Conservation (phyloP, 2,888 invertebrate species). For the Norana najaformis region DNA sequence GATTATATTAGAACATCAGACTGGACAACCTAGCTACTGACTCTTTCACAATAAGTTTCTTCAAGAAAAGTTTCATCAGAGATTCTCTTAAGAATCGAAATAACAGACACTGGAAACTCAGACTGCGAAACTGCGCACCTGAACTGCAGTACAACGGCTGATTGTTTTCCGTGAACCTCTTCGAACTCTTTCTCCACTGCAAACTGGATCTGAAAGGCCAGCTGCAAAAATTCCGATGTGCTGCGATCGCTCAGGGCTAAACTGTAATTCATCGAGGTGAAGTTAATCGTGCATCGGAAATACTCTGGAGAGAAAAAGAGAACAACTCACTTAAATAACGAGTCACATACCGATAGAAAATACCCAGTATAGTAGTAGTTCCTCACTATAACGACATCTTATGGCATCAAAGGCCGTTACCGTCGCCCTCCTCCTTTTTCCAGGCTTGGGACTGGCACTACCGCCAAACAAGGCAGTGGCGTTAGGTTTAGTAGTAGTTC, state of each 20-base stretch:
- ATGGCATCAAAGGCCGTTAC: too few relatives aligned
- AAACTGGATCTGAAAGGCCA: constrained; percentile 69
- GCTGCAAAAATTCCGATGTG: constrained; percentile 68
- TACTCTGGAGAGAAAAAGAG: constrained; percentile 21
- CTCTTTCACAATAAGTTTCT: neutral
- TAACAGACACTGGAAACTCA: neutral
- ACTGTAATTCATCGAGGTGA: constrained; percentile 69
- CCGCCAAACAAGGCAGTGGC: too few relatives aligned
- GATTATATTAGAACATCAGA: neutral
- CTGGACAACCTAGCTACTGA: neutral
- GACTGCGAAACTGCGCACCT: constrained; percentile 67
- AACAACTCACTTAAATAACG: neutral
- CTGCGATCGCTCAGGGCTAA: constrained; percentile 69
- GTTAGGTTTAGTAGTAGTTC: too few relatives aligned
- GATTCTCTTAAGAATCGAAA: neutral
- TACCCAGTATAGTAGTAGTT: too few relatives aligned
- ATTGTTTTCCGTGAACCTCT: constrained; percentile 68
- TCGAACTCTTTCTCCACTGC: constrained; percentile 69
- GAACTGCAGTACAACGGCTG: constrained; percentile 72
- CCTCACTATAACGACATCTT: too few relatives aligned
- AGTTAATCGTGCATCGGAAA: constrained; percentile 65
- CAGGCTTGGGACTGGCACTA: too few relatives aligned
- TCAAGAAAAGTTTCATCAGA: neutral
- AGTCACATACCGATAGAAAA: neutral
- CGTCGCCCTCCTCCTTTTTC: too few relatives aligned